phyloP scores from a whole-genome alignment of 2,888 invertebrate genomes.

The Quadroppia sp. region DNA sequence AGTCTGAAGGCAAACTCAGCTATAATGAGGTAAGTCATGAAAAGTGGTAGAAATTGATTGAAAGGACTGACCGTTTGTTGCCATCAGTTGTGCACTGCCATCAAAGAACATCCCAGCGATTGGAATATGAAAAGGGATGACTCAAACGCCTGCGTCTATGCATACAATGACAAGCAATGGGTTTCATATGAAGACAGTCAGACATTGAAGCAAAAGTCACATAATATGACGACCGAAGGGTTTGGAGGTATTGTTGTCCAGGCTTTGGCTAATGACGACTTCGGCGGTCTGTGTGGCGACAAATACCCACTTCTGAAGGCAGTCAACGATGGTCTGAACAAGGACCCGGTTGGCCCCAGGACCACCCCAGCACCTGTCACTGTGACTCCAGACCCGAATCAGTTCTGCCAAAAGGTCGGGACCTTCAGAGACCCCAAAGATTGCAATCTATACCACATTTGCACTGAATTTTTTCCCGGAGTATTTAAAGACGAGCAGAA shows the following conservation, averaged over 20 bases:
- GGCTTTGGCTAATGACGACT: constrained; percentile 40
- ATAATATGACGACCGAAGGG: constrained; percentile 20
- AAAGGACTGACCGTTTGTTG: too few relatives aligned
- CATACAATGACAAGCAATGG: constrained; percentile 18
- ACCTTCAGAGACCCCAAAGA: constrained; percentile 1
- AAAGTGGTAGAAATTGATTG: background rate
- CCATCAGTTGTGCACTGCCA: background rate
- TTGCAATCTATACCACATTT: constrained; percentile 32
- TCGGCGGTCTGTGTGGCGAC: constrained; percentile 32
- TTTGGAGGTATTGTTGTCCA: constrained; percentile 35
- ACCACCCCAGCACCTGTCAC: background rate
- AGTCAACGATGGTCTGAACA: constrained; percentile 19
- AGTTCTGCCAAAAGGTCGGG: constrained; percentile 25
- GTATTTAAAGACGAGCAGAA: background rate
- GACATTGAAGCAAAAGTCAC: constrained; percentile 3
- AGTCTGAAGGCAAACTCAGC: constrained; percentile 20
- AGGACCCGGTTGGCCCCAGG: background rate
- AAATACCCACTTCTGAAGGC: constrained; percentile 37
- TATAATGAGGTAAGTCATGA: constrained; percentile 25
- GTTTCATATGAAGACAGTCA: constrained; percentile 18
- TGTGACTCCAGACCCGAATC: background rate
- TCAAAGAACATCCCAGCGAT: background rate
- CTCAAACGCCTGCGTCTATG: background rate
- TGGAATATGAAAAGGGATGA: background rate
- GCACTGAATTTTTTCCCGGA: constrained; percentile 21